Conservation (phyloP, 2,888 invertebrate genomes). For the Marasmarcha lunaedactyla region DNA sequence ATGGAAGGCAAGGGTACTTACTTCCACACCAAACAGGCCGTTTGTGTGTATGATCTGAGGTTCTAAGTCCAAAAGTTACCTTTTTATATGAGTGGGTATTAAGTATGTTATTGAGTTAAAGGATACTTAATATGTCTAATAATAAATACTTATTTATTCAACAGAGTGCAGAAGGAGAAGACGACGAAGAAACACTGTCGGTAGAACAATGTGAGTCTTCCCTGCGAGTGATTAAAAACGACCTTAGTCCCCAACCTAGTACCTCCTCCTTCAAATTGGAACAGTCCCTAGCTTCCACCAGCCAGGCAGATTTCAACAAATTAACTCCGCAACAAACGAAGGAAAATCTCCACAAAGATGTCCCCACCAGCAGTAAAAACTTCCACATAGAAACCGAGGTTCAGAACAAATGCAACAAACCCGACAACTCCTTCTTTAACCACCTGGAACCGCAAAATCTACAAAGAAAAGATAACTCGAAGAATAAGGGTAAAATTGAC, state of each 20-base stretch:
- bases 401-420: constrained; percentile 37
- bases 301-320: constrained; percentile 34
- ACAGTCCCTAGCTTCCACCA: constrained; percentile 30
- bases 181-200: constrained; percentile 70
- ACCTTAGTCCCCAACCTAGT: constrained; percentile 34
- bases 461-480: constrained; percentile 32
- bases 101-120: too few species aligned
- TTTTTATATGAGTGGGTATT: too few species aligned
- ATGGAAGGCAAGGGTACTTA: too few species aligned
- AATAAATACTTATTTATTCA: too few species aligned
- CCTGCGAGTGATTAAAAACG: constrained; percentile 41
- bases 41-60: too few species aligned
- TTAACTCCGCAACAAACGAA: constrained; percentile 46
- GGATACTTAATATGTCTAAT: too few species aligned
- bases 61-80: too few species aligned
- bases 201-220: constrained; percentile 56
- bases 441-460: constrained; percentile 32
- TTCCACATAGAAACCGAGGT: constrained; percentile 39
- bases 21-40: too few species aligned
- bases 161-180: constrained; percentile 67
- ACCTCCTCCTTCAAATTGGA: constrained; percentile 20
- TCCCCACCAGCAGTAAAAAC: constrained; percentile 56
- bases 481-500: constrained; percentile 30
- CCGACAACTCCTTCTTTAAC: constrained; percentile 27
- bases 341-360: constrained; percentile 47